A percentile compares a stretch with the other conserved stretches of the same genome.
These are phyloP conservation scores for Zenarchopterus dispar DNA, from an alignment of 2,797 vertebrate species.

Conservation along the genomic window DNA sequence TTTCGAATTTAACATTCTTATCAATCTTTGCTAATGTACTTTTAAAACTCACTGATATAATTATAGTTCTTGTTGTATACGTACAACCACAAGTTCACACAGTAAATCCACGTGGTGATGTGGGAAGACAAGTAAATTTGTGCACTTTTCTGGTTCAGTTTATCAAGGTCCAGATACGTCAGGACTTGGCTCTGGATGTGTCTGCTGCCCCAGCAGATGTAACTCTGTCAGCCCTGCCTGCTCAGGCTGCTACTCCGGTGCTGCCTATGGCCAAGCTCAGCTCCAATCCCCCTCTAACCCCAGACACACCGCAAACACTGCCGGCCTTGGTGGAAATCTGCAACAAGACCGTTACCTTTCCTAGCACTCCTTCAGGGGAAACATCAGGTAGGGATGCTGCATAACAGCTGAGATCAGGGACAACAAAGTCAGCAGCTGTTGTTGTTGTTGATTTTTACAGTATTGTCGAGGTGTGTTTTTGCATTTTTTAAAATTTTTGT, in stretches of 20 bases:
- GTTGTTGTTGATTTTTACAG: background rate
- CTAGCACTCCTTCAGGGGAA: constrained; percentile 83
- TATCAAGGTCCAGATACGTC: constrained; percentile 90
- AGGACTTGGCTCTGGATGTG: constrained; percentile 74
- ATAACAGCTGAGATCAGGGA: background rate
- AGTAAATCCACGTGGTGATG: too few relatives aligned
- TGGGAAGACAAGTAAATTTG: constrained; percentile 3
- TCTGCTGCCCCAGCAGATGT: constrained; percentile 66
- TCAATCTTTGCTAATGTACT: too few relatives aligned
- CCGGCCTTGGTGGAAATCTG: constrained; percentile 83
- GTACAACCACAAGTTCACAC: too few relatives aligned
- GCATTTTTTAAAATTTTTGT: too few relatives aligned
- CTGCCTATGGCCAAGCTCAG: constrained; percentile 69
- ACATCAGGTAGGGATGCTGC: constrained; percentile 84
- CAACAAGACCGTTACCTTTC: constrained; percentile 87
- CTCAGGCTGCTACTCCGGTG: constrained; percentile 77
- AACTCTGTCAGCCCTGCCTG: constrained; percentile 63
- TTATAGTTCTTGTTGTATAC: too few relatives aligned
- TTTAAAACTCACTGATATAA: too few relatives aligned
- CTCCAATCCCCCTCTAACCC: constrained; percentile 51
- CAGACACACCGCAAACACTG: constrained; percentile 42
- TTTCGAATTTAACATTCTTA: too few relatives aligned
- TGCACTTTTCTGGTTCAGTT: constrained; percentile 73
- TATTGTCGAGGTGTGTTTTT: too few relatives aligned
- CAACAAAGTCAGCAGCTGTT: background rate